Conservation (phyloP, 2,888 invertebrate species). For the Ichneumoninae sp. region DNA sequence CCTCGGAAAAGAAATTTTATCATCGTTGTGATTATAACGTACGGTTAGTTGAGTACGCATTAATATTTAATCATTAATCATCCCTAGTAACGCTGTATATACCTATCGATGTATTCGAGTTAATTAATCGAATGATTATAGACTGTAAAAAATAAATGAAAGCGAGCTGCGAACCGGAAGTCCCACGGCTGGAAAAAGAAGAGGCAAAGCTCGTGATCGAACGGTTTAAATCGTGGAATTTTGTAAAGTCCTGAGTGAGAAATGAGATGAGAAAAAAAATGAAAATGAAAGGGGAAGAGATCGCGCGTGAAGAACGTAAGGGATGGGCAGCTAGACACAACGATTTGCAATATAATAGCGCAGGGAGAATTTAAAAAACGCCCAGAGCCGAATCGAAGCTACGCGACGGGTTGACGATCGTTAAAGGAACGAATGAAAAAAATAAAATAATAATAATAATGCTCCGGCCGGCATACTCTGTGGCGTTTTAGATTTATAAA, state of each 20-base stretch:
- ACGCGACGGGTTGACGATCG: constrained; percentile 7
- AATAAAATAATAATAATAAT: background rate
- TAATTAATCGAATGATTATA: constrained; percentile 71
- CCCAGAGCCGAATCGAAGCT: constrained; percentile 14
- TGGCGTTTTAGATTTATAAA: constrained; percentile 63
- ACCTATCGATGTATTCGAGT: constrained; percentile 82
- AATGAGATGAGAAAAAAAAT: constrained; percentile 18
- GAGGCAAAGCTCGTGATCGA: constrained; percentile 10
- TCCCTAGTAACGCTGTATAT: constrained; percentile 81
- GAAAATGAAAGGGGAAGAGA: constrained; percentile 11
- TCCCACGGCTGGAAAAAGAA: constrained; percentile 15
- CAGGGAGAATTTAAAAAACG: constrained; percentile 23
- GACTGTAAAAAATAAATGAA: constrained; percentile 42
- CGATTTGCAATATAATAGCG: constrained; percentile 67
- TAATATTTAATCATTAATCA: constrained; percentile 83
- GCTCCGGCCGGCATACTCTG: constrained; percentile 38
- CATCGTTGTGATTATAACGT: constrained; percentile 83
- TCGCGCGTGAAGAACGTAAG: constrained; percentile 18
- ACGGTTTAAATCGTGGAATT: constrained; percentile 22
- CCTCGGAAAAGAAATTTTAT: constrained; percentile 76
- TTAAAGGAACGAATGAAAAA: constrained; percentile 10
- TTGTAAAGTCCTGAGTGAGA: constrained; percentile 46
- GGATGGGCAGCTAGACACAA: constrained; percentile 59
- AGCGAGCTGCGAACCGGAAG: constrained; percentile 30
- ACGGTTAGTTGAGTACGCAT: constrained; percentile 79